phyloP scores from a whole-genome alignment of 2,797 vertebrate species.

The Tapirus indicus region DNA sequence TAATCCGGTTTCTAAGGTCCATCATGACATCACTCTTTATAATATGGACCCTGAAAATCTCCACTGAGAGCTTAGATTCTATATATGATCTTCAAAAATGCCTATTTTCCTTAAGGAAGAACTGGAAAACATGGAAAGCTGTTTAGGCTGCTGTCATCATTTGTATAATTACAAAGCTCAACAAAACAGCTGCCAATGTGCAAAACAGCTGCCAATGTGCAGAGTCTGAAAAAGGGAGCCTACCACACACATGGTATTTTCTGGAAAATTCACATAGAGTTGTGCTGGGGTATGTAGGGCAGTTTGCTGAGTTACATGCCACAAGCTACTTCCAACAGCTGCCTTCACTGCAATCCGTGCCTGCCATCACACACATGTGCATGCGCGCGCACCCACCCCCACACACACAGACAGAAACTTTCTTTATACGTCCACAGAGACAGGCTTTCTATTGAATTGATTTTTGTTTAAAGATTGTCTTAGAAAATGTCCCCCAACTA shows the following conservation, averaged over 20 bases:
- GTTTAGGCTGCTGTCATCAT: slow-evolving; percentile 50
- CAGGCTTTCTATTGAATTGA: slow-evolving; percentile 41
- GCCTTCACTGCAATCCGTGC: slow-evolving; percentile 3
- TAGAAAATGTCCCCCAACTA: slow-evolving; percentile 43
- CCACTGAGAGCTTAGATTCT: background rate
- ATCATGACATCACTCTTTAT: slow-evolving; percentile 14
- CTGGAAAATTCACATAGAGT: slow-evolving; percentile 49
- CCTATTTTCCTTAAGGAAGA: slow-evolving; percentile 59
- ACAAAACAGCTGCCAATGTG: slow-evolving; percentile 63
- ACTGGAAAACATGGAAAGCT: slow-evolving; percentile 53
- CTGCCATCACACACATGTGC: background rate
- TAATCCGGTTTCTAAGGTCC: slow-evolving; percentile 42
- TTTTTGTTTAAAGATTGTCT: slow-evolving; percentile 58
- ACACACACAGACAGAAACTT: background rate
- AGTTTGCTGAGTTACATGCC: slow-evolving; percentile 27
- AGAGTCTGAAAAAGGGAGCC: slow-evolving; percentile 51
- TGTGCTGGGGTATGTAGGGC: background rate
- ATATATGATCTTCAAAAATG: background rate
- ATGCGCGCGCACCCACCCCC: background rate
- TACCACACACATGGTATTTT: slow-evolving; percentile 27
- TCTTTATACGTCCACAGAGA: slow-evolving; percentile 45
- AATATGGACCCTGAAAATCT: slow-evolving; percentile 5
- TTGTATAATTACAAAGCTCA: slow-evolving; percentile 59
- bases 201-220: slow-evolving; percentile 64
- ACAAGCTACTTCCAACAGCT: slow-evolving; percentile 57